Evolutionary conservation across 2,888 invertebrate species (phyloP).

Genomic region (Steinernema scapterisci): DNA sequence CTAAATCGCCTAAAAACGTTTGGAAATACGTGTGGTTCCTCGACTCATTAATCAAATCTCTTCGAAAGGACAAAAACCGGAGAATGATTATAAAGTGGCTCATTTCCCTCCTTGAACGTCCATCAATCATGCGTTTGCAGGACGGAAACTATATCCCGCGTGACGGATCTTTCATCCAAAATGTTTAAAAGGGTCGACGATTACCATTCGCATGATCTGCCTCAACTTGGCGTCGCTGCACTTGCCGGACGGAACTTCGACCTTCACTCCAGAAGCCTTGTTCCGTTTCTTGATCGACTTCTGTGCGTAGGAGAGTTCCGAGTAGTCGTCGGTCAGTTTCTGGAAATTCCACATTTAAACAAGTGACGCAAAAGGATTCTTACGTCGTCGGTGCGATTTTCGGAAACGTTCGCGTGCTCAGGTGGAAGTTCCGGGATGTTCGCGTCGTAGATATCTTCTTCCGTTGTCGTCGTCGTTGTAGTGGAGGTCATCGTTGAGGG

Average conservation of each 20-base stretch:
- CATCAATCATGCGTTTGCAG: too few relatives aligned
- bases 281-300: constrained; percentile 5
- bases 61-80: background rate
- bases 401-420: background rate
- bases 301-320: constrained; percentile 44
- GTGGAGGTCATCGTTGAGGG: background rate
- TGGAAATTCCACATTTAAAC: background rate
- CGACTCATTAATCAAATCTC: too few relatives aligned
- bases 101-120: too few relatives aligned
- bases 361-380: background rate
- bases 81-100: too few relatives aligned
- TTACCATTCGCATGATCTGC: constrained; percentile 47
- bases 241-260: constrained; percentile 35
- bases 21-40: too few relatives aligned
- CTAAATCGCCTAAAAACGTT: too few relatives aligned
- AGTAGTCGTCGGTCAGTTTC: constrained; percentile 40
- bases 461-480: background rate
- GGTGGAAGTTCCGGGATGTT: background rate
- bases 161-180: background rate
- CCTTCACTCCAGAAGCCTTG: constrained; percentile 41
- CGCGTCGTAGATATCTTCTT: constrained; percentile 24
- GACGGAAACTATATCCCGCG: too few relatives aligned
- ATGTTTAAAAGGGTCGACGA: too few relatives aligned
- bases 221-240: constrained; percentile 43
- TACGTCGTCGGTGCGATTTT: background rate